phyloP scores from a whole-genome alignment of 2,113 vertebrate species.

The Zootoca vivipara region DNA sequence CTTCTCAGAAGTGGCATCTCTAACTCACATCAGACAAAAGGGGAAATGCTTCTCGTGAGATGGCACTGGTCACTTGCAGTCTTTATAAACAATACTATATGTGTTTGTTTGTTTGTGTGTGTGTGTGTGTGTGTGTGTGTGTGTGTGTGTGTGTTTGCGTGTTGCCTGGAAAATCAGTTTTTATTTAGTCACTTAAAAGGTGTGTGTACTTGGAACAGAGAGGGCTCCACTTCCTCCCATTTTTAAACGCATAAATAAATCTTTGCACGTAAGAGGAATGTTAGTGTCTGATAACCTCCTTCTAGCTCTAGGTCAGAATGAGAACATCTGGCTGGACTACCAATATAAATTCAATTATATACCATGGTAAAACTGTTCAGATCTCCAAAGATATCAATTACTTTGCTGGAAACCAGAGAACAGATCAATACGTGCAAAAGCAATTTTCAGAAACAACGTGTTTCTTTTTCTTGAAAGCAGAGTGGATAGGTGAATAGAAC shows the following conservation, averaged over 20 bases:
- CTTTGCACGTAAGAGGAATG: neutral
- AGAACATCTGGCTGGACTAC: neutral
- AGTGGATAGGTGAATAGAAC: neutral
- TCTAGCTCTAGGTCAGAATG: neutral
- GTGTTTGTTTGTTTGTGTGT: no score
- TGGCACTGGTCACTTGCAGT: neutral
- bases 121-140: no score
- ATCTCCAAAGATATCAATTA: neutral
- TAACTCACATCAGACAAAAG: neutral
- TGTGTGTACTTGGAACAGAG: no score
- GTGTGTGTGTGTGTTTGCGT: no score
- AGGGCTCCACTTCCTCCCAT: neutral
- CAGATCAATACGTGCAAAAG: neutral
- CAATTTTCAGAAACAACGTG: neutral
- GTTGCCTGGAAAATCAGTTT: neutral
- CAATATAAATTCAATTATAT: neutral
- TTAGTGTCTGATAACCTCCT: neutral
- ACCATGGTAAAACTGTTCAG: neutral
- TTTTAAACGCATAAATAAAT: neutral
- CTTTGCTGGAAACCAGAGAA: neutral
- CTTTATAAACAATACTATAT: neutral
- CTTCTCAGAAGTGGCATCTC: neutral
- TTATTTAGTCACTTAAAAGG: neutral
- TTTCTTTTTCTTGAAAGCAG: neutral
- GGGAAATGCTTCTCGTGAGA: neutral